Evolutionary conservation across 2,797 vertebrate species (phyloP).

Genomic region (Psittacula echo): DNA sequence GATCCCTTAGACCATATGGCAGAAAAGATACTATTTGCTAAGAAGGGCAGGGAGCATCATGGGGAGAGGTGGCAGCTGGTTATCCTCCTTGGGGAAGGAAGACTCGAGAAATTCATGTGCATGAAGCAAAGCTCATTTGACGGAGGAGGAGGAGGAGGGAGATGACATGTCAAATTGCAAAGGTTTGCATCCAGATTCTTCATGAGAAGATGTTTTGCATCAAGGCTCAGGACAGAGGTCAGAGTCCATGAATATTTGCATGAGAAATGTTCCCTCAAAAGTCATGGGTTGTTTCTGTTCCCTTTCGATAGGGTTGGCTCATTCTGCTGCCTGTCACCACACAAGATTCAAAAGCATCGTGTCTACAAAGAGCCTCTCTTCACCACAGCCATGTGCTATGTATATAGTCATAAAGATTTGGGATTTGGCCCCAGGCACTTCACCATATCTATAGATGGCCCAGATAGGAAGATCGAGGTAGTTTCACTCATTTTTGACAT

Average conservation of each 20-base stretch:
- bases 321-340: neutral
- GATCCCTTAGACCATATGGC: neutral
- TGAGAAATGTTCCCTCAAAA: neutral
- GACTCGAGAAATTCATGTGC: neutral
- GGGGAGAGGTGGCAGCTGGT: neutral
- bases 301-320: neutral
- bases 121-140: neutral
- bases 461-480: neutral
- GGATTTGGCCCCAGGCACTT: neutral
- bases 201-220: neutral
- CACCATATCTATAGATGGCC: neutral
- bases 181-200: neutral
- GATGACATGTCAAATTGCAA: neutral
- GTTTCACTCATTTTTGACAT: neutral
- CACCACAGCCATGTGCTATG: accelerated
- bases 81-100: neutral
- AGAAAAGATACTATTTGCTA: neutral
- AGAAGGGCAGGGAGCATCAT: neutral
- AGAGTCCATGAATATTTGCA: neutral
- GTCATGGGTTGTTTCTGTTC: neutral
- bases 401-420: neutral
- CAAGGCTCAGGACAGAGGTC: neutral
- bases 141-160: neutral
- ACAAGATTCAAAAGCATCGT: neutral
- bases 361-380: neutral